Conservation (phyloP, 2,888 invertebrate species). For the Calliscelio sp. region DNA sequence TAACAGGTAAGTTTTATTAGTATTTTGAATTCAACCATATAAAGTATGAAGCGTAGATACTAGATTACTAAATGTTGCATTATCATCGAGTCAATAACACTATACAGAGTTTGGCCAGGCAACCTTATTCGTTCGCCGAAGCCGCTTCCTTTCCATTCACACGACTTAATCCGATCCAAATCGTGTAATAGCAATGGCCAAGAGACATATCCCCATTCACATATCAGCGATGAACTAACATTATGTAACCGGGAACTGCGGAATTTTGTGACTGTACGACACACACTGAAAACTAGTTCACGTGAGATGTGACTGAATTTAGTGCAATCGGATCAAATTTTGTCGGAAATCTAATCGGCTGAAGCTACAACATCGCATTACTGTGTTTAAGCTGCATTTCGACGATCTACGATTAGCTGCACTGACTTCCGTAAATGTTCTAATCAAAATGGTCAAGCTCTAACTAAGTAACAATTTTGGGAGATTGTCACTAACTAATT, state of each 20-base stretch:
- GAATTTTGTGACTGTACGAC: constrained; percentile 43
- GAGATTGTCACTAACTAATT: too few species aligned
- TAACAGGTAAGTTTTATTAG: too few species aligned
- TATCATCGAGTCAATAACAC: neutral
- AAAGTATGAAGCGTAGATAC: neutral
- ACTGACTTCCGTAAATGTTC: constrained; percentile 22
- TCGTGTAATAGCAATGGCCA: constrained; percentile 34
- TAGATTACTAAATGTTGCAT: neutral
- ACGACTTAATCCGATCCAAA: constrained; percentile 42
- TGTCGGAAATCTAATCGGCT: constrained; percentile 46
- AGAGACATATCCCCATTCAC: constrained; percentile 33
- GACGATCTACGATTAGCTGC: constrained; percentile 30
- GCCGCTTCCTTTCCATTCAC: constrained; percentile 21
- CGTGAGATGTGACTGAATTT: constrained; percentile 23
- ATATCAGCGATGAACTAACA: constrained; percentile 40
- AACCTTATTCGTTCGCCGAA: constrained; percentile 10
- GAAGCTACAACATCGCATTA: constrained; percentile 40
- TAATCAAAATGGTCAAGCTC: constrained; percentile 28
- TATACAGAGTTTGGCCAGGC: neutral
- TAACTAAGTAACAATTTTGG: too few species aligned
- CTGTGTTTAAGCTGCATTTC: constrained; percentile 33
- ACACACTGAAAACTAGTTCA: constrained; percentile 39
- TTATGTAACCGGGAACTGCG: constrained; percentile 48
- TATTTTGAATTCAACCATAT: too few species aligned
- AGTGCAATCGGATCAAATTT: constrained; percentile 47